Base-by-base conservation (phyloP, 2,888 invertebrate genomes). In the Epirrhoe alternata region DNA sequence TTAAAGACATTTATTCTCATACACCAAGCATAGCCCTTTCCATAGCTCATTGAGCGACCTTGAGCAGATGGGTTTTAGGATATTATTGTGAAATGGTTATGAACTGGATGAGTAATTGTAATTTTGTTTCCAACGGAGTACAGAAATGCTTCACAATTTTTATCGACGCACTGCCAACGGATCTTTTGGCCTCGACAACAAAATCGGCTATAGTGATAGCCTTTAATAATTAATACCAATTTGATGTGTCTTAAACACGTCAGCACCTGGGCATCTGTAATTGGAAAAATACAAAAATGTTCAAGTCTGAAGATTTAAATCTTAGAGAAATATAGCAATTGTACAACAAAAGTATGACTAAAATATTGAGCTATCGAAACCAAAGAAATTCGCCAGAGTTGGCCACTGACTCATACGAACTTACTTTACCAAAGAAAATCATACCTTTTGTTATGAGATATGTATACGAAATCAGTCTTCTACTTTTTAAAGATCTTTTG, bases 141-240 rank as follows among this genome's bases (percentile, higher is more conserved):
- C 0, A 74, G 24, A 7, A 50, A 49, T 0, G 72, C 75, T 61
- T 50, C 42, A 54, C 74, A 73, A 57, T 24, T n/a, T 67, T 31
- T 0, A 66, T 67, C 6, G 64, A 70, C 57, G 47, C 77, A 75
- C 5, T 52, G 53, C 76, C 79, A 79, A 2, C 74, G 61, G 0
- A 61, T 72, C 54, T 68, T 77, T 5, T 14, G 8, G 5, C 74
- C 74, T 0, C 24, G 33, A 0, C 42, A 52, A 12, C 59, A 49
- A 6, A 73, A 59, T 0, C 60, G 69, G 5, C 58, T 69, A 33
- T 73, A 80, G 0, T 69, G 77, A 54, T 72, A 77, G 0, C 71
- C 72, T 0, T 62, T 63, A 5, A 69, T 51, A 12, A 61, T 61
- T 2, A 83, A 50, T 49, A 78, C 57, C 0, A 61, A 16, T 33